Evolutionary conservation across 1,140 invertebrate species (phyloP), one percentile per base, ranked within the genome.

Genomic region (Cyclina sinensis): DNA sequence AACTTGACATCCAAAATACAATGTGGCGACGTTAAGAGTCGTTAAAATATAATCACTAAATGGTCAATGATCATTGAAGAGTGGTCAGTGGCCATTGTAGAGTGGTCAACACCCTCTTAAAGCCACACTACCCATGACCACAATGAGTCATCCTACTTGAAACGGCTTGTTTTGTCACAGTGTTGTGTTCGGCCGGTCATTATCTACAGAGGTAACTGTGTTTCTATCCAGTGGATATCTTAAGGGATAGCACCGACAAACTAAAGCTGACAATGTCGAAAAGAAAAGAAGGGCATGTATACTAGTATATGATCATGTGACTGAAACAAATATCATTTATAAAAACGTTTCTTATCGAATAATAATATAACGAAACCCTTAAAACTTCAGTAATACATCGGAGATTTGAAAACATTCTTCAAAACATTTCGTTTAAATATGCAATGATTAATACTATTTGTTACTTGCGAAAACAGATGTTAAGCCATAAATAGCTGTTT

Each of bases 101-200:
- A 70, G 65, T 70, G 30, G 65, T 70, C 65, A 70, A 70, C 65
- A 70, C 65, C 5, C 65, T 70, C 65, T 39, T 37, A 14, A 39
- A 32, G 21, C 14, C 65, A 70, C 16, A 70, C 65, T 70, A 37
- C 35, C 32, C 14, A 16, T 21, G 27, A 21, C 16, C 11, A 70
- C 16, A 5, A 18, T 70, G 65, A 70, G 65, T 70, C 65, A 70
- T 37, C 1, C 2, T 70, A 70, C 65, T 35, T 70, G 32, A 14
- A 70, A 35, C 27, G 18, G 11, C 27, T 39, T 27, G 24, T 18
- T 18, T 7, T 54, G 51, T 54, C 51, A n/a, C 51, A 54, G 54
- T 65, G 24, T 30, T 35, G 5, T 65, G 30, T 65, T 65, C 5
- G 30, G 7, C 27, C 43, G 24, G 30, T 65, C 30, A 30, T 65